phyloP scores from a whole-genome alignment of 2,797 vertebrate species.

The Rachycentron canadum region DNA sequence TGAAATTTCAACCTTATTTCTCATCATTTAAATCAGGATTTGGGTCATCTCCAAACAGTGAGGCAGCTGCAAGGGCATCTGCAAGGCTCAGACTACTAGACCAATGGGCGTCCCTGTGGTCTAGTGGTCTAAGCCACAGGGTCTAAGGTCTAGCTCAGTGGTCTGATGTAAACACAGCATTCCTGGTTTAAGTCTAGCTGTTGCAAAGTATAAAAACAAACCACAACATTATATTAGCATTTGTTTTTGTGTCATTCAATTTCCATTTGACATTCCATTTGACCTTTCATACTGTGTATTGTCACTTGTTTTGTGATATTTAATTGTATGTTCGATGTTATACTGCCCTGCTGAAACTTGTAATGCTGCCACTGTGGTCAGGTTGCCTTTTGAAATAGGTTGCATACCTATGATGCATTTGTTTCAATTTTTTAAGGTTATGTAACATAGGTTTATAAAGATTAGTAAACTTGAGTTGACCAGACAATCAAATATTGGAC shows the following conservation, averaged over 20 bases:
- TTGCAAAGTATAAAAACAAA: background rate
- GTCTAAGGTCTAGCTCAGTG: slow-evolving; percentile 20
- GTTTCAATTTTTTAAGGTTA: no score
- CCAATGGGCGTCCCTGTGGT: slow-evolving; percentile 25
- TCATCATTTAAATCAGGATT: slow-evolving; percentile 17
- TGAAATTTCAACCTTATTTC: slow-evolving; percentile 3
- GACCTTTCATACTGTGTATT: background rate
- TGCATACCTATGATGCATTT: background rate
- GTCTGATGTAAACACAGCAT: slow-evolving; percentile 15
- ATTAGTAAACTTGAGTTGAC: no score
- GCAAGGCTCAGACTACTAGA: slow-evolving; percentile 29
- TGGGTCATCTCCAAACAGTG: slow-evolving; percentile 23
- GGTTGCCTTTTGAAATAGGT: background rate
- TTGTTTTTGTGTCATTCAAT: background rate
- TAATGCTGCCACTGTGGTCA: background rate
- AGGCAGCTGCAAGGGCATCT: background rate
- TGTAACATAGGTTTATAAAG: no score
- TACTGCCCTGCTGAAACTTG: background rate
- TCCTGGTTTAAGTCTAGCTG: slow-evolving; percentile 6
- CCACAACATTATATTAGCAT: background rate
- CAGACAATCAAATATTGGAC: no score
- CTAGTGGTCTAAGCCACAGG: slow-evolving; percentile 12
- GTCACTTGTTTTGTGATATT: background rate
- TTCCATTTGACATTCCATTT: no score
- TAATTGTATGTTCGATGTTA: background rate